A percentile compares a stretch with the other conserved stretches of the same genome.
Evolutionary conservation across 1,140 invertebrate species (phyloP).

Genomic region (Antheraea mylitta): DNA sequence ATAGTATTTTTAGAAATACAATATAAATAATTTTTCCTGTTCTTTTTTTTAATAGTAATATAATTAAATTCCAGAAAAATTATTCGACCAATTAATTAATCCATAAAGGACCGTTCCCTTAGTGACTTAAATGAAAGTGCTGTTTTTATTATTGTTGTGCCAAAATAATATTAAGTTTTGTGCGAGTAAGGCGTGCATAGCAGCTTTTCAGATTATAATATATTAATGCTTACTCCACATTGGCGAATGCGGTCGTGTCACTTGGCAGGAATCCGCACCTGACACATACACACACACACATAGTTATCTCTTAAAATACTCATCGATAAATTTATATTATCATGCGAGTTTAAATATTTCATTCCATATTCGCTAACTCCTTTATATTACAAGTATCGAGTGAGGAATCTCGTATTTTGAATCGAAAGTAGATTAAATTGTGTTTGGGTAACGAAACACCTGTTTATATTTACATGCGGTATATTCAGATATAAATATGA

Average conservation of each 20-base stretch:
- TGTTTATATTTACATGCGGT: too few relatives aligned
- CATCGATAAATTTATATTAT: constrained; percentile 2
- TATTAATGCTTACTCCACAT: constrained; percentile 71
- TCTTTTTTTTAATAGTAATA: too few relatives aligned
- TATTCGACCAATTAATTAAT: too few relatives aligned
- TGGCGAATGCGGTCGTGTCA: constrained; percentile 72
- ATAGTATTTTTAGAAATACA: too few relatives aligned
- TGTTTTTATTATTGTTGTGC: not conserved
- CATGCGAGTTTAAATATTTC: not conserved
- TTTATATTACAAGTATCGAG: not conserved
- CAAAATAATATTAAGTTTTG: not conserved
- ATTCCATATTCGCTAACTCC: not conserved
- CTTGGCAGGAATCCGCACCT: constrained; percentile 76
- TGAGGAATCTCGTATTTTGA: too few relatives aligned
- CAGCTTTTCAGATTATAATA: constrained; percentile 8
- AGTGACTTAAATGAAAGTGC: not conserved
- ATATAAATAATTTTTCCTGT: too few relatives aligned
- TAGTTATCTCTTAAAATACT: constrained; percentile 34
- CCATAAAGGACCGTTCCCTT: not conserved
- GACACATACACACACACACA: constrained; percentile 44
- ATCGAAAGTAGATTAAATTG: too few relatives aligned
- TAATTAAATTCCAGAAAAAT: too few relatives aligned
- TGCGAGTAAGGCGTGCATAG: constrained; percentile 9
- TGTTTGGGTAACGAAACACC: too few relatives aligned
- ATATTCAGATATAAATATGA: too few relatives aligned